Evolutionary conservation across 2,888 invertebrate species (phyloP), one percentile per base, ranked within the genome.

Genomic region (Apoda limacodes): DNA sequence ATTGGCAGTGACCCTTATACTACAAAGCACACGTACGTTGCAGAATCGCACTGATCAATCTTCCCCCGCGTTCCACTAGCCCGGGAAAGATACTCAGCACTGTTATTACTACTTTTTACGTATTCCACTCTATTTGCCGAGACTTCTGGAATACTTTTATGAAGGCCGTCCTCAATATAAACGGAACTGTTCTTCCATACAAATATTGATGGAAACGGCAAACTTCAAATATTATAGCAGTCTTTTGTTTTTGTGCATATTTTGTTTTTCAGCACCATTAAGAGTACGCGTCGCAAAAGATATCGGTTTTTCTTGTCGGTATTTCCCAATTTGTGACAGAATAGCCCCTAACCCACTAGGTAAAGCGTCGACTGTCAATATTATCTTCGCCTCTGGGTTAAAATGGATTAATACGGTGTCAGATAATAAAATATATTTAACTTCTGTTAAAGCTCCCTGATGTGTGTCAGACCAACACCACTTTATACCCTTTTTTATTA

Each of bases 331-430:
- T 20, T 46, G 48, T 6, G 46, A 44, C 13, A 48, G 30, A 7
- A 50, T 29, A 4, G 41, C 43, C 1, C 42, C 45, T n/a, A n/a
- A n/a, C n/a, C n/a, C n/a, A n/a, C n/a, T n/a, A n/a, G n/a, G n/a
- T n/a, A n/a, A n/a, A n/a, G 48, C 48, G 24, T 48, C 47, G 2
- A 47, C 43, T 1, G 45, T 46, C 10, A 48, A 34, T 10, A 43
- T 40, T 20, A 47, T 4, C 19, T 32, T 39, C 7, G 41, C 32
- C 1, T 32, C 17, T 6, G 25, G 35, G 15, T 45, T 28, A 20
- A 30, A 46, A 21, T 13, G 11, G 9, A 14, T 5, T 2, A 28
- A 20, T 28, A 13, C 28, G 15, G 14, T n/a, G 12, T 13, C 15
- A 22, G 25, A 10, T n/a, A 31, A 9, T 12, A 42, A 28, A 13